Percentiles rank a stretch among this genome's conserved stretches.
phyloP scores from a whole-genome alignment of 2,888 invertebrate species.

The Drosophila acutilabella region DNA sequence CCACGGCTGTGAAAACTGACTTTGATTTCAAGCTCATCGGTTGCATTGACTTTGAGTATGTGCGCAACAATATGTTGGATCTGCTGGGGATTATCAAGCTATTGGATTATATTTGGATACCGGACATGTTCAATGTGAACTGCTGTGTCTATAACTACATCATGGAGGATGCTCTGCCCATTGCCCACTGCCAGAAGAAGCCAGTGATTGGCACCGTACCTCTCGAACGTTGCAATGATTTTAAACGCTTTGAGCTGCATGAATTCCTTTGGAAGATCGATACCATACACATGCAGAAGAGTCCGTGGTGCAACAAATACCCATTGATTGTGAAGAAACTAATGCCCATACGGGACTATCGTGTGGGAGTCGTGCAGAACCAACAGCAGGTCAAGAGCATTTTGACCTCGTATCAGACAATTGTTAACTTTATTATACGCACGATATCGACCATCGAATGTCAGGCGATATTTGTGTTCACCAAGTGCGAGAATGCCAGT shows the following conservation, averaged over 20 bases:
- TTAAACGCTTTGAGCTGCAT: constrained; percentile 81
- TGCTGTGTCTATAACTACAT: constrained; percentile 67
- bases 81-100: constrained; percentile 76
- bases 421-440: constrained; percentile 82
- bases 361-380: constrained; percentile 68
- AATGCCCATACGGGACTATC: constrained; percentile 77
- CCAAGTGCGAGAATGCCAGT: constrained; percentile 75
- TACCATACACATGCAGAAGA: constrained; percentile 83
- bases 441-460: constrained; percentile 83
- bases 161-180: constrained; percentile 75
- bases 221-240: constrained; percentile 81
- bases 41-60: constrained; percentile 74
- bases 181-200: constrained; percentile 74
- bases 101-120: constrained; percentile 82
- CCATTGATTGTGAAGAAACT: constrained; percentile 83
- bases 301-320: constrained; percentile 81
- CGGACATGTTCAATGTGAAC: constrained; percentile 72
- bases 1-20: constrained; percentile 41
- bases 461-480: constrained; percentile 79
- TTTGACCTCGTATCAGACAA: constrained; percentile 70
- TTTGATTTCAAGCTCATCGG: constrained; percentile 75
- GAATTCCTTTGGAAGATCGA: constrained; percentile 81
- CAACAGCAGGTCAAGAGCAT: constrained; percentile 64
- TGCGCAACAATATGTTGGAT: constrained; percentile 78
- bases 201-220: constrained; percentile 83